These are phyloP conservation scores for Hyperoplus immaculatus DNA, from an alignment of 2,797 vertebrate species.

Conservation along the genomic window DNA sequence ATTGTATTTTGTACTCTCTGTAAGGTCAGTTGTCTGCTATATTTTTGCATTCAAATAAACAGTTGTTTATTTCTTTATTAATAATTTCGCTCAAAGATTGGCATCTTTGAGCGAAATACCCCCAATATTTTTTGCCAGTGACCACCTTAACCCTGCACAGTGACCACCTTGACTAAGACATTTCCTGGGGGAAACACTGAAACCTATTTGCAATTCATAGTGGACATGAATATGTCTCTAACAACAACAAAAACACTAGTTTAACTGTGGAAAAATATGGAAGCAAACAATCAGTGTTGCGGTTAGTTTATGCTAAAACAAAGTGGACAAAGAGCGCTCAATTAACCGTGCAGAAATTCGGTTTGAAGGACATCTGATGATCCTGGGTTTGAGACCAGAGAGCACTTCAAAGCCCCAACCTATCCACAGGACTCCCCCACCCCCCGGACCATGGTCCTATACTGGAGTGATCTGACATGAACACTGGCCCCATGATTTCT, in stretches of 20 bases:
- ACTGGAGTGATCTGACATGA: constrained; percentile 1
- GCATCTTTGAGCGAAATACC: no score
- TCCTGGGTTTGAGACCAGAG: background rate
- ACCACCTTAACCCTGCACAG: no score
- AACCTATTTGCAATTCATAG: background rate
- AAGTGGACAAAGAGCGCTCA: background rate
- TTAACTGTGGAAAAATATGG: background rate
- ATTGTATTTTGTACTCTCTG: no score
- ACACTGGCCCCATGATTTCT: constrained; percentile 36
- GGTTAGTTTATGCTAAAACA: background rate
- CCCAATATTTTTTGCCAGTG: no score
- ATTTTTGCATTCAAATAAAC: no score
- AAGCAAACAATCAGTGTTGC: background rate
- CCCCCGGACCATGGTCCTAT: constrained; percentile 1
- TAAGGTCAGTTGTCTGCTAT: no score
- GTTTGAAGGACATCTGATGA: background rate
- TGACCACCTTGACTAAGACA: no score
- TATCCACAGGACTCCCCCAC: constrained; percentile 11
- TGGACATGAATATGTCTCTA: background rate
- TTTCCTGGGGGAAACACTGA: background rate
- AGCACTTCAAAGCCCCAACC: constrained; percentile 20
- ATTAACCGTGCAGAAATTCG: background rate
- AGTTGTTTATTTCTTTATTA: no score
- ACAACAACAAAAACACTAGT: background rate
- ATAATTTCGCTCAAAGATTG: no score